Percentiles rank a stretch among this genome's conserved stretches.
These are phyloP conservation scores for Actinostola sp. DNA, from an alignment of 92 coral and sea anemone species.

Conservation along the genomic window DNA sequence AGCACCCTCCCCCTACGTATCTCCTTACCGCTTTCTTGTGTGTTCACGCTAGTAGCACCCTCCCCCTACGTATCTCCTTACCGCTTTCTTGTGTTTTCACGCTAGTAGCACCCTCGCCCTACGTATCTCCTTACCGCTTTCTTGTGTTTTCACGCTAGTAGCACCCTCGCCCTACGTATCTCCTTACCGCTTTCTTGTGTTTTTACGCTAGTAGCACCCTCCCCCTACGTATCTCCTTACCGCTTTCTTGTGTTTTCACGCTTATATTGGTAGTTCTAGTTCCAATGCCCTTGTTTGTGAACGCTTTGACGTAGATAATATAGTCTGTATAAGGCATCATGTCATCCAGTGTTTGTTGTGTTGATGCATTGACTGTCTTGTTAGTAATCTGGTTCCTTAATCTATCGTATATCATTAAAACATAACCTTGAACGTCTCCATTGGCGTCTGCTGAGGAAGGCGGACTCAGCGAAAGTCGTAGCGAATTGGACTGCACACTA, in stretches of 20 bases:
- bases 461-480: conserved; percentile 57
- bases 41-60: too few relatives aligned
- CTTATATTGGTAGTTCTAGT: conserved; percentile 39
- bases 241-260: conserved; percentile 73
- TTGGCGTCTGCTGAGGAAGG: conserved; percentile 36
- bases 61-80: too few relatives aligned
- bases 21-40: too few relatives aligned
- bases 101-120: too few relatives aligned
- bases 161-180: too few relatives aligned
- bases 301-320: conserved; percentile 56
- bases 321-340: conserved; percentile 82
- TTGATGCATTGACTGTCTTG: conserved; percentile 52
- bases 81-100: too few relatives aligned
- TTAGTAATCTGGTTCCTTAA: conserved; percentile 48
- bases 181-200: too few relatives aligned
- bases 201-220: too few relatives aligned
- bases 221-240: conserved; percentile 30
- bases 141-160: too few relatives aligned
- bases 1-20: too few relatives aligned
- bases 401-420: conserved; percentile 50
- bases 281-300: conserved; percentile 74
- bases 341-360: conserved; percentile 21
- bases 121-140: too few relatives aligned
- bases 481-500: conserved; percentile 16
- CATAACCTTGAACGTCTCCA: conserved; percentile 73